Evolutionary conservation across 1,140 invertebrate species (phyloP).

Genomic region (Gonioctena quinquepunctata): DNA sequence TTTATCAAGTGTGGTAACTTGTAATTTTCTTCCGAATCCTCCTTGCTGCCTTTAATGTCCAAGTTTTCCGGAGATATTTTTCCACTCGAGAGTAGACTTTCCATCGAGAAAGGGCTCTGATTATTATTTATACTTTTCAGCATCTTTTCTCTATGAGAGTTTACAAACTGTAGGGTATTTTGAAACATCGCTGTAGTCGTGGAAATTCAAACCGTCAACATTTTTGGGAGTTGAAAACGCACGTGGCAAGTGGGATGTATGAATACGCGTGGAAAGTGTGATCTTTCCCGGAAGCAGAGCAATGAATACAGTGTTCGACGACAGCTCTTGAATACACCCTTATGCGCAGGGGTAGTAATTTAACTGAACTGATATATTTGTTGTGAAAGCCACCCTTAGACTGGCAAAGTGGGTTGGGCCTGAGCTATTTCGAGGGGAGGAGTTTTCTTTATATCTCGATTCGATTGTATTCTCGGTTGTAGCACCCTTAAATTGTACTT

Average conservation of each 20-base stretch:
- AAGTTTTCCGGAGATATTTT: constrained; percentile 49
- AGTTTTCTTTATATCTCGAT: constrained; percentile 44
- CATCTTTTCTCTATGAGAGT: constrained; percentile 46
- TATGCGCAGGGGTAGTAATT: constrained; percentile 17
- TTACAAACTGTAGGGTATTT: constrained; percentile 42
- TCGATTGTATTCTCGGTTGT: constrained; percentile 32
- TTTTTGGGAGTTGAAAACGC: background rate
- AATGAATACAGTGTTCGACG: constrained; percentile 7
- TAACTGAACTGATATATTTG: constrained; percentile 43
- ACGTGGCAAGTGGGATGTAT: background rate
- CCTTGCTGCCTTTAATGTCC: constrained; percentile 22
- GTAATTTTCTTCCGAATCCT: constrained; percentile 20
- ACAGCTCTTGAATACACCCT: constrained; percentile 14
- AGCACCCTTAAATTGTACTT: constrained; percentile 35
- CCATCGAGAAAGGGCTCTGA: constrained; percentile 53
- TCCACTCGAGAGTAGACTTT: constrained; percentile 47
- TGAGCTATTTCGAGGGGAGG: constrained; percentile 42
- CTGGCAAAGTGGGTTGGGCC: constrained; percentile 40
- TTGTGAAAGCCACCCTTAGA: constrained; percentile 42
- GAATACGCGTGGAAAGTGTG: background rate
- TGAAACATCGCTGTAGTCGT: constrained; percentile 43
- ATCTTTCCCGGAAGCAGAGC: constrained; percentile 3
- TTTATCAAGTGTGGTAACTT: background rate
- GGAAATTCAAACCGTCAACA: constrained; percentile 1
- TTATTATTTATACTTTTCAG: constrained; percentile 50